phyloP scores from a whole-genome alignment of 2,888 invertebrate species.

The Pandemis heparana region DNA sequence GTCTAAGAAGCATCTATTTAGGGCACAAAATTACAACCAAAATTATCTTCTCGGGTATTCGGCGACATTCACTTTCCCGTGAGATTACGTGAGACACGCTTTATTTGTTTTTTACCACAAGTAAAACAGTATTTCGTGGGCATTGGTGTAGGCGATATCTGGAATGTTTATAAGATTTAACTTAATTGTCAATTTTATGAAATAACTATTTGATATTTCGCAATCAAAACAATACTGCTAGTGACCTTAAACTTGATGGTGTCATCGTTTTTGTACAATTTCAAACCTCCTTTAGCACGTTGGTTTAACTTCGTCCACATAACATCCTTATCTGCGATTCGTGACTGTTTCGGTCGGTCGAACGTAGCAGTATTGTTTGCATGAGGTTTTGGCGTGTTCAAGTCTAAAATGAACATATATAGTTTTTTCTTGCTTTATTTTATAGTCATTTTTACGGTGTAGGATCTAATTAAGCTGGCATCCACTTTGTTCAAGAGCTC shows the following conservation, averaged over 20 bases:
- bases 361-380: conserved; percentile 39
- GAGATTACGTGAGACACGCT: conserved; percentile 47
- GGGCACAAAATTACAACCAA: background rate
- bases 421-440: background rate
- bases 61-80: conserved; percentile 17
- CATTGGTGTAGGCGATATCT: conserved; percentile 43
- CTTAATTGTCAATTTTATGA: background rate
- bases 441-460: background rate
- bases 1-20: background rate
- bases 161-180: conserved; percentile 29
- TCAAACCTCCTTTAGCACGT: conserved; percentile 52
- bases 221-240: background rate
- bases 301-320: conserved; percentile 55
- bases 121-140: conserved; percentile 44
- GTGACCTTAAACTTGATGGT: conserved; percentile 49
- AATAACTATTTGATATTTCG: too few species aligned
- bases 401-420: conserved; percentile 44
- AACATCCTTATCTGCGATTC: conserved; percentile 14
- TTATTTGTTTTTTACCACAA: conserved; percentile 45
- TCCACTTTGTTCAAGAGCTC: too few species aligned
- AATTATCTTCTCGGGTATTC: background rate
- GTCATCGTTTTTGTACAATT: conserved; percentile 51
- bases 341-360: conserved; percentile 2
- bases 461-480: too few species aligned
- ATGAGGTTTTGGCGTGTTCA: conserved; percentile 35